Conservation (phyloP, 2,888 invertebrate species). For the Nudaria mundana region DNA sequence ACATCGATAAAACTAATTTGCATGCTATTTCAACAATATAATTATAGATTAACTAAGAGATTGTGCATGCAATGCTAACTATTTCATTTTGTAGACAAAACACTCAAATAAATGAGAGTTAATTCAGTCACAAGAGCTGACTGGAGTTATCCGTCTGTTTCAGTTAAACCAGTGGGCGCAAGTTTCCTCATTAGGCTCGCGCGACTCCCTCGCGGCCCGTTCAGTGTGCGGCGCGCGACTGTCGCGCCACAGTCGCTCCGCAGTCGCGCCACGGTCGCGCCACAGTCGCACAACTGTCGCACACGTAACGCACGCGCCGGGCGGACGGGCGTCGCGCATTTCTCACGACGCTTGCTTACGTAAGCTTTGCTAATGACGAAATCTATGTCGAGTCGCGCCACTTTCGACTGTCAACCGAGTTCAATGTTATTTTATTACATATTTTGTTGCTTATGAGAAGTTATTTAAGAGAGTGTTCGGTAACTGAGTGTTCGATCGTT, state of each 20-base stretch:
- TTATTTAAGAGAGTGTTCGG: conserved; percentile 77
- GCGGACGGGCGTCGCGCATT: conserved; percentile 38
- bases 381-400: conserved; percentile 56
- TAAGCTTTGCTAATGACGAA: conserved; percentile 77
- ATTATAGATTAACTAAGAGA: too few species aligned
- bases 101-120: too few species aligned
- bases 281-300: conserved; percentile 87
- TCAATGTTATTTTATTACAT: conserved; percentile 46
- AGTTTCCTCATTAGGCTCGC: conserved; percentile 42
- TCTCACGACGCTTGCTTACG: conserved; percentile 75
- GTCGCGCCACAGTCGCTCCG: conserved; percentile 13
- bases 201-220: conserved; percentile 93
- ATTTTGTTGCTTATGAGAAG: conserved; percentile 76
- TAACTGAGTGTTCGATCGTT: conserved; percentile 69
- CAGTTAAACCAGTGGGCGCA: conserved; percentile 55
- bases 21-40: too few species aligned
- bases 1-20: too few species aligned
- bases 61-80: too few species aligned
- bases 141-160: conserved; percentile 2
- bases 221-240: conserved; percentile 60
- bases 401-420: conserved; percentile 42
- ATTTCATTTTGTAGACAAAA: too few species aligned
- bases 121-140: not conserved
- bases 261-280: conserved; percentile 54
- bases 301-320: conserved; percentile 50